Conservation (phyloP, 1,140 invertebrate genomes). For the Idris sp. region DNA sequence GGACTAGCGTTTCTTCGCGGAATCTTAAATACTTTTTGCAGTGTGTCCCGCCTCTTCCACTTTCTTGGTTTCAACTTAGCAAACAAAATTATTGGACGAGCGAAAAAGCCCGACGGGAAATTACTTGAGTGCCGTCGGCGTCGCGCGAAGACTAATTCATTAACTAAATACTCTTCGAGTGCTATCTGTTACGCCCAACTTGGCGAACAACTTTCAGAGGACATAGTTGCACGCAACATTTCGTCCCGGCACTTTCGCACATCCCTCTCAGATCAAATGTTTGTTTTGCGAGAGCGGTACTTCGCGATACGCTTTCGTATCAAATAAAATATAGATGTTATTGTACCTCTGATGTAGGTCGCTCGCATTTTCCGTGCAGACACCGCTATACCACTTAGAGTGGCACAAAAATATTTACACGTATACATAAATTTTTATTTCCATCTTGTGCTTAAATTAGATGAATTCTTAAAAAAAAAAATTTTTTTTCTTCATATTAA, state of each 20-base stretch:
- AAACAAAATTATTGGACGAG: conserved; percentile 54
- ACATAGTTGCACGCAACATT: conserved; percentile 24
- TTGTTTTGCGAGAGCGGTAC: no score
- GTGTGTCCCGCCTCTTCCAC: conserved; percentile 24
- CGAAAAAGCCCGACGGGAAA: conserved; percentile 52
- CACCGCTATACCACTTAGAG: no score
- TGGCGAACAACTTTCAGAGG: conserved; percentile 2
- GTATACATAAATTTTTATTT: no score
- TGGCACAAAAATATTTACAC: no score
- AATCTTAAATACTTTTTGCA: conserved; percentile 51
- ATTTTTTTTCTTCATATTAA: no score
- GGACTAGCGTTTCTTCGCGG: no score
- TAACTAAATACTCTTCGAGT: conserved; percentile 57
- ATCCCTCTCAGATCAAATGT: conserved; percentile 23
- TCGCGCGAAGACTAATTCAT: conserved; percentile 55
- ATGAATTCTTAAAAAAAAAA: no score
- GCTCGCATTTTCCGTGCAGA: no score
- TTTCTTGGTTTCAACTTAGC: conserved; percentile 53
- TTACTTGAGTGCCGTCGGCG: conserved; percentile 52
- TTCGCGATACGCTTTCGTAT: no score
- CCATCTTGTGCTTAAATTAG: no score
- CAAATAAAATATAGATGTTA: no score
- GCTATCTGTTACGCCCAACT: conserved; percentile 36
- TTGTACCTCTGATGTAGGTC: no score
- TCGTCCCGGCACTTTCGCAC: conserved; percentile 13